A percentile compares a stretch with the other conserved stretches of the same genome.
These are phyloP conservation scores for Poeciliopsis presidionis DNA, from an alignment of 2,797 vertebrate genomes.

Conservation along the genomic window DNA sequence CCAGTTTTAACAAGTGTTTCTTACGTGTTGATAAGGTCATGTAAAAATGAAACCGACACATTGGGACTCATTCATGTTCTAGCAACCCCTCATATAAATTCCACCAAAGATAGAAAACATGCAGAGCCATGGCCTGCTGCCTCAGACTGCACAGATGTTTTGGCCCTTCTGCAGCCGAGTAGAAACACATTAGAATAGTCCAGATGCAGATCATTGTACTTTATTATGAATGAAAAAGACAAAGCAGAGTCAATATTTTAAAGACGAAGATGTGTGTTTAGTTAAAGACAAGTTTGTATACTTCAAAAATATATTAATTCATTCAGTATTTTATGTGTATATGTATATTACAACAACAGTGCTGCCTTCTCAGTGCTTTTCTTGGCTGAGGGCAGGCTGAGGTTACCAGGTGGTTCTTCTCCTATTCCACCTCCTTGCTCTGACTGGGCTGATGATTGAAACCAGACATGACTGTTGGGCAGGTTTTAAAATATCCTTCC, in stretches of 20 bases:
- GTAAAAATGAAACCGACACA: conserved; percentile 71
- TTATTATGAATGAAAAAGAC: conserved; percentile 11
- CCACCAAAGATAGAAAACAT: conserved; percentile 78
- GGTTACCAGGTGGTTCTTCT: conserved; percentile 76
- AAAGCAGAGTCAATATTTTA: not conserved
- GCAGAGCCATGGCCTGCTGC: conserved; percentile 54
- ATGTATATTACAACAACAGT: conserved; percentile 8
- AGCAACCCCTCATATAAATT: conserved; percentile 78
- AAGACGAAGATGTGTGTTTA: not conserved
- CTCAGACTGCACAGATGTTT: conserved; percentile 68
- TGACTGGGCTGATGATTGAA: conserved; percentile 56
- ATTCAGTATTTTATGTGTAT: not conserved
- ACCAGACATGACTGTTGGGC: conserved; percentile 60
- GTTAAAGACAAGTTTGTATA: not conserved
- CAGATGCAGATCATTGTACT: conserved; percentile 19
- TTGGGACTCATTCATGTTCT: conserved; percentile 76
- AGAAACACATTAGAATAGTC: conserved; percentile 23
- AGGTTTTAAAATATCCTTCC: conserved; percentile 62
- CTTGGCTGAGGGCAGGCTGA: conserved; percentile 54
- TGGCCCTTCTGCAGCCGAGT: conserved; percentile 44
- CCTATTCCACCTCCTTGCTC: conserved; percentile 62
- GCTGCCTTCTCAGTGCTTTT: conserved; percentile 44
- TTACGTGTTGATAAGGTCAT: conserved; percentile 62
- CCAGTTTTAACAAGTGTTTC: conserved; percentile 54
- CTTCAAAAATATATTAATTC: not conserved